These are phyloP conservation scores for Girardinus metallicus DNA, from an alignment of 2,797 vertebrate genomes.

Conservation along the genomic window DNA sequence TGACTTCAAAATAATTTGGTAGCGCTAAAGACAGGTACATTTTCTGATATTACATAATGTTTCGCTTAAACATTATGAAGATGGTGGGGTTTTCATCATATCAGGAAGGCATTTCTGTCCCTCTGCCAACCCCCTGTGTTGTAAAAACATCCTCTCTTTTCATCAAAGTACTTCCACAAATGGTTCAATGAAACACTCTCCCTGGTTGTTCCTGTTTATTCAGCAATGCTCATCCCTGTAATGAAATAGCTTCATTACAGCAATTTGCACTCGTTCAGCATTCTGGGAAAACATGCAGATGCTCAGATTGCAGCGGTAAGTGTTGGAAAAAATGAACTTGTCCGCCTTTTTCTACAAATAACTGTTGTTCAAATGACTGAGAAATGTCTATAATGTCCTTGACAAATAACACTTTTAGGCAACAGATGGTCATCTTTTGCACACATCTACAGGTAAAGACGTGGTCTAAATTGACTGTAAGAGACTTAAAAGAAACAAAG, in stretches of 20 bases:
- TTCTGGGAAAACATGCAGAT: slow-evolving; percentile 67
- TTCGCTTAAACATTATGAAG: slow-evolving; percentile 44
- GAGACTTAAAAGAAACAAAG: not conserved
- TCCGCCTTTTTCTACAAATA: slow-evolving; percentile 32
- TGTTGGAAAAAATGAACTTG: slow-evolving; percentile 50
- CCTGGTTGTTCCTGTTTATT: slow-evolving; percentile 81
- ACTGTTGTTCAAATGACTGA: slow-evolving; percentile 25
- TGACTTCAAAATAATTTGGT: not conserved
- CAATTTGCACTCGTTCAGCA: slow-evolving; percentile 77
- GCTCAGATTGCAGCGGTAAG: slow-evolving; percentile 67
- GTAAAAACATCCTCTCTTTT: slow-evolving; percentile 72
- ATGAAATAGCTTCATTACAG: slow-evolving; percentile 82
- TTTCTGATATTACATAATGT: not conserved
- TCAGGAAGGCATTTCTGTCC: slow-evolving; percentile 64
- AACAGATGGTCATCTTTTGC: slow-evolving; percentile 14
- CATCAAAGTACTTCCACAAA: slow-evolving; percentile 77
- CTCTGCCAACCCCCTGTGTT: slow-evolving; percentile 63
- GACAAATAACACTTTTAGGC: slow-evolving; percentile 31
- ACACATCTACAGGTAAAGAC: not conserved
- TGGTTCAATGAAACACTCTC: slow-evolving; percentile 77
- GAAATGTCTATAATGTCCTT: slow-evolving; percentile 22
- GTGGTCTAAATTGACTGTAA: not conserved
- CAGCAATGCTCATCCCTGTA: slow-evolving; percentile 79
- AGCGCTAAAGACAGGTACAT: not conserved
- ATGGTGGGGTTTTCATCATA: slow-evolving; percentile 50